Conservation (phyloP, 2,888 invertebrate species). For the Andrena camellia region DNA sequence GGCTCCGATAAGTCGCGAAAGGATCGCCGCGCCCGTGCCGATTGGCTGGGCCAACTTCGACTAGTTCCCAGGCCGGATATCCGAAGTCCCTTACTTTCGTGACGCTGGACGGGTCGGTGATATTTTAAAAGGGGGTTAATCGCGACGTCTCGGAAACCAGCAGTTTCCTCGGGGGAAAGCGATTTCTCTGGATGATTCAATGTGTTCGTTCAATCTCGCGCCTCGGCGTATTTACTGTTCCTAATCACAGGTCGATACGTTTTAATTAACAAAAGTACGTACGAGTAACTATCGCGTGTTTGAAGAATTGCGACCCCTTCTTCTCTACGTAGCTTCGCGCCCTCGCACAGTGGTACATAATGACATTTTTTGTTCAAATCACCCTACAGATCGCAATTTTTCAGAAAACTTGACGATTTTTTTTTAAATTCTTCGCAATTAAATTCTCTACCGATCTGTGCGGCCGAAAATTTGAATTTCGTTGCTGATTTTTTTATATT, state of each 20-base stretch:
- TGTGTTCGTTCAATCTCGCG: neutral
- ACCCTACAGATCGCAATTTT: no score
- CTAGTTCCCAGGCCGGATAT: constrained; percentile 59
- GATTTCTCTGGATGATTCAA: neutral
- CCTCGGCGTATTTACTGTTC: neutral
- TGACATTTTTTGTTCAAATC: no score
- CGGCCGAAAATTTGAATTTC: no score
- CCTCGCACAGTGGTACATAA: no score
- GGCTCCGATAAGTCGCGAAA: constrained; percentile 71
- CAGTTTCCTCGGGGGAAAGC: no score
- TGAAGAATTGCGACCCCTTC: neutral
- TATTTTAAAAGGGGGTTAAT: constrained; percentile 28
- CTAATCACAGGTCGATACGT: neutral
- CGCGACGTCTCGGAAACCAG: neutral
- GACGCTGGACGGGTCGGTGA: constrained; percentile 21
- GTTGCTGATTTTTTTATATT: no score
- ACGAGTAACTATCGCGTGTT: neutral
- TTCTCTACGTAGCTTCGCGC: neutral
- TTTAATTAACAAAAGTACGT: neutral
- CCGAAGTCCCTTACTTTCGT: constrained; percentile 54
- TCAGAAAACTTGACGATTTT: no score
- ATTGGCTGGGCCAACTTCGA: constrained; percentile 66
- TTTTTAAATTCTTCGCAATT: no score
- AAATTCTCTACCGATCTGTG: no score
- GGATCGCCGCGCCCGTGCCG: constrained; percentile 55